Evolutionary conservation across 2,797 vertebrate genomes (phyloP).

Genomic region (Heliangelus exortis): DNA sequence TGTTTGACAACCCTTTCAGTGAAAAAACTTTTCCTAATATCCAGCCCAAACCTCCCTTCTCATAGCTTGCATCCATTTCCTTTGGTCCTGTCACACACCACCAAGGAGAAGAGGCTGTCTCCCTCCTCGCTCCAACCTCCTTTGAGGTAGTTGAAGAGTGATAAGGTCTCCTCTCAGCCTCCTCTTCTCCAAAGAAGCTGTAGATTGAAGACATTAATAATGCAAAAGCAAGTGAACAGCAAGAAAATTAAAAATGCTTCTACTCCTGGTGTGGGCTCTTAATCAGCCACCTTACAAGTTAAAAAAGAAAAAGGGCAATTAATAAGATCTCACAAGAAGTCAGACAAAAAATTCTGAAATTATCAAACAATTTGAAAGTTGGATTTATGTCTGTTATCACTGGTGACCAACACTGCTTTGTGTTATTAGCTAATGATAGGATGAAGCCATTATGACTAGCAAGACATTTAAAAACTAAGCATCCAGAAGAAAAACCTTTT

Average conservation of each 20-base stretch:
- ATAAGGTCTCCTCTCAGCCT: too few species aligned
- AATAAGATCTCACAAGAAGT: not conserved
- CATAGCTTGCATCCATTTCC: too few species aligned
- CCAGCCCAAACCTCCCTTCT: too few species aligned
- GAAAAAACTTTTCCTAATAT: too few species aligned
- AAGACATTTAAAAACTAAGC: not conserved
- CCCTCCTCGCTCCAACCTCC: too few species aligned
- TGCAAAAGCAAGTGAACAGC: not conserved
- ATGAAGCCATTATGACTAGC: not conserved
- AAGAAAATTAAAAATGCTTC: not conserved
- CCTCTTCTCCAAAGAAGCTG: not conserved
- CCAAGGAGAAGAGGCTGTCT: too few species aligned
- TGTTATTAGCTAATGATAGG: not conserved
- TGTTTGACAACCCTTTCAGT: too few species aligned
- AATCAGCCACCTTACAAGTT: not conserved
- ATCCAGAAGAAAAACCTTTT: not conserved
- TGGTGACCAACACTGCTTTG: not conserved
- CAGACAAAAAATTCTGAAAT: not conserved
- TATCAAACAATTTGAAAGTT: not conserved
- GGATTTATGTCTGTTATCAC: not conserved
- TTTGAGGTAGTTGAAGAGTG: too few species aligned
- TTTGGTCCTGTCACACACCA: too few species aligned
- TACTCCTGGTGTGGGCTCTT: not conserved
- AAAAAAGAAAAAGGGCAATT: not conserved
- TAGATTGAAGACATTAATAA: not conserved